These are phyloP conservation scores for Augochlora pura DNA, from an alignment of 1,140 invertebrate species.

Conservation along the genomic window DNA sequence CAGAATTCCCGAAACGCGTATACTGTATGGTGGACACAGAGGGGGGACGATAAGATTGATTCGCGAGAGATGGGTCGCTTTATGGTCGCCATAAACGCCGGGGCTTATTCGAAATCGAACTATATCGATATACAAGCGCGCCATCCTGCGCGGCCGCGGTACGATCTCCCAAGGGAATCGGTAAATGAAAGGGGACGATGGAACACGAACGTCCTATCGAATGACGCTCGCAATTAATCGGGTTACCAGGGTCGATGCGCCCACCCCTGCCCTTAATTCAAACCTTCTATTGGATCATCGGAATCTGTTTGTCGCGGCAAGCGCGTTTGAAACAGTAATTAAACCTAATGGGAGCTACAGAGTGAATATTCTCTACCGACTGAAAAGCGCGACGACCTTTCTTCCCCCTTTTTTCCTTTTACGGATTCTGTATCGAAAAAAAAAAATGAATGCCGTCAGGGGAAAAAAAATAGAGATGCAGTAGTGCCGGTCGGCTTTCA, in stretches of 20 bases:
- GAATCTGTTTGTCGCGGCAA: slow-evolving; percentile 22
- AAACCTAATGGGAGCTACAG: background rate
- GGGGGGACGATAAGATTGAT: too few relatives aligned
- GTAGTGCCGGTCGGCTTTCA: too few relatives aligned
- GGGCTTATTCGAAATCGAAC: slow-evolving; percentile 9
- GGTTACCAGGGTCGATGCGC: slow-evolving; percentile 52
- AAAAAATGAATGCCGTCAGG: too few relatives aligned
- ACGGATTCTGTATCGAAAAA: too few relatives aligned
- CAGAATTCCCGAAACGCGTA: too few relatives aligned
- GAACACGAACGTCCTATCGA: slow-evolving; percentile 60
- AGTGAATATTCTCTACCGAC: background rate
- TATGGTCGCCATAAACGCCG: background rate
- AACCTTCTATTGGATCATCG: slow-evolving; percentile 42
- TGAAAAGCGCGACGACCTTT: background rate
- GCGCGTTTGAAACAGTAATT: slow-evolving; percentile 1
- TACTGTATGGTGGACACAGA: too few relatives aligned
- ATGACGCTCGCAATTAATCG: slow-evolving; percentile 64
- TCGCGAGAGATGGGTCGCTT: background rate
- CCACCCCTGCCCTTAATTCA: slow-evolving; percentile 34
- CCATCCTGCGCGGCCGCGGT: background rate
- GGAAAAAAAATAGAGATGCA: too few relatives aligned
- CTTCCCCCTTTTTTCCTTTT: too few relatives aligned
- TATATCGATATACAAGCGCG: background rate
- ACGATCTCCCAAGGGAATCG: slow-evolving; percentile 38
- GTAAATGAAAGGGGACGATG: slow-evolving; percentile 50